Evolutionary conservation across 2,888 invertebrate species (phyloP).

Genomic region (Drosophila fulvimacula): DNA sequence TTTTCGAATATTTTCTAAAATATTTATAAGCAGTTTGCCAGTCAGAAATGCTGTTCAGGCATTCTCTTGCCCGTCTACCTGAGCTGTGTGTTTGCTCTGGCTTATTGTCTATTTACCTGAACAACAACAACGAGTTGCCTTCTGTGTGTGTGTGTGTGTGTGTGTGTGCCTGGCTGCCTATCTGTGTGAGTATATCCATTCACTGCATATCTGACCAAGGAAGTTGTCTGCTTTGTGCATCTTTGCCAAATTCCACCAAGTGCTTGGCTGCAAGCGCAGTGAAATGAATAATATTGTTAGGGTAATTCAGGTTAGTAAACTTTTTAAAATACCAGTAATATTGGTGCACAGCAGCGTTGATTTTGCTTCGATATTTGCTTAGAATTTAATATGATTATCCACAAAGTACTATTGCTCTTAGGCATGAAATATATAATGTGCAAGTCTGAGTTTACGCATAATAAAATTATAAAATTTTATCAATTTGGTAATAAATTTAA

Average conservation of each 20-base stretch:
- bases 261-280: slow-evolving; percentile 9
- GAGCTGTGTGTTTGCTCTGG: slow-evolving; percentile 25
- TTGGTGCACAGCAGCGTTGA: background rate
- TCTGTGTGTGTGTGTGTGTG: background rate
- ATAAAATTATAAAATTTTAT: too few relatives aligned
- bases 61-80: slow-evolving; percentile 17
- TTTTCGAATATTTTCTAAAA: slow-evolving; percentile 56
- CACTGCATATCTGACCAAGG: slow-evolving; percentile 22
- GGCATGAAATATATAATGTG: too few relatives aligned
- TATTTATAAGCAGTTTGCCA: slow-evolving; percentile 52
- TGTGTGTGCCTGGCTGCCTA: background rate
- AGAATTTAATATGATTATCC: background rate
- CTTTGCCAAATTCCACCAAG: slow-evolving; percentile 37
- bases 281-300: slow-evolving; percentile 21
- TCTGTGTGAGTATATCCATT: slow-evolving; percentile 3
- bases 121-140: slow-evolving; percentile 4
- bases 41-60: slow-evolving; percentile 31
- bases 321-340: background rate
- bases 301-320: slow-evolving; percentile 14
- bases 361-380: background rate
- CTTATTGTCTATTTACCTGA: slow-evolving; percentile 35
- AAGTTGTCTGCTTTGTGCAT: slow-evolving; percentile 17
- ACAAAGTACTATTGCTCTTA: background rate
- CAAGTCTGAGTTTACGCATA: too few relatives aligned
- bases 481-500: too few relatives aligned